Evolutionary conservation across 1,140 invertebrate genomes (phyloP).

Genomic region (Bursaphelenchus mucronatus): DNA sequence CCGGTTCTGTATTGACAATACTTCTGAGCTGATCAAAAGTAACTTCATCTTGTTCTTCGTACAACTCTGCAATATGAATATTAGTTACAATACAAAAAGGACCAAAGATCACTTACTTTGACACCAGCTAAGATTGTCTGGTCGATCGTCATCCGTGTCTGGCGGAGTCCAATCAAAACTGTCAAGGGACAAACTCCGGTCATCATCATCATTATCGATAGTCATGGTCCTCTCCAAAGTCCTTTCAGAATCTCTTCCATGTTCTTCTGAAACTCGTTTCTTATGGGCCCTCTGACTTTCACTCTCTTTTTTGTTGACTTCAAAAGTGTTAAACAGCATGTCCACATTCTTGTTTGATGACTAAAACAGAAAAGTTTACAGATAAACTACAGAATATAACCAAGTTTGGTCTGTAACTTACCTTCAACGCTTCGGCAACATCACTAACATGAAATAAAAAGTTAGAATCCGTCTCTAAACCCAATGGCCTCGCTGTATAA

Average conservation of each 20-base stretch:
- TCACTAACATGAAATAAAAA: conserved; percentile 36
- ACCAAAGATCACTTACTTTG: conserved; percentile 2
- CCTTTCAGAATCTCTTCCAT: neutral
- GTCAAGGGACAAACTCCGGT: conserved; percentile 12
- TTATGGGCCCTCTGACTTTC: neutral
- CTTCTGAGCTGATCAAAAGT: conserved; percentile 40
- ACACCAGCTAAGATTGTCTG: conserved; percentile 14
- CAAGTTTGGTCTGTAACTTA: conserved; percentile 15
- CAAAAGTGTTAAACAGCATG: conserved; percentile 20
- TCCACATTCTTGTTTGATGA: conserved; percentile 42
- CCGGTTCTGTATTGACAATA: conserved; percentile 33
- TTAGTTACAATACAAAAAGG: neutral
- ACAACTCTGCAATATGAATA: neutral
- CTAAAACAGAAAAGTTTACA: conserved; percentile 22
- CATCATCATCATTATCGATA: conserved; percentile 8
- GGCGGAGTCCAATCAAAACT: conserved; percentile 9
- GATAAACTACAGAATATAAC: neutral
- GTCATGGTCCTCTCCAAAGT: neutral
- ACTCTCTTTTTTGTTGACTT: conserved; percentile 10
- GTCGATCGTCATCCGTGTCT: neutral
- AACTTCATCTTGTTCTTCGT: conserved; percentile 1
- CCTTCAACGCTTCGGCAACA: conserved; percentile 44
- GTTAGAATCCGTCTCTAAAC: conserved; percentile 28
- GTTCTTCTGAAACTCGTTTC: neutral
- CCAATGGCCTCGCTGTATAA: conserved; percentile 27